Evolutionary conservation across 2,113 vertebrate genomes (phyloP).

Genomic region (Corythoichthys intestinalis): DNA sequence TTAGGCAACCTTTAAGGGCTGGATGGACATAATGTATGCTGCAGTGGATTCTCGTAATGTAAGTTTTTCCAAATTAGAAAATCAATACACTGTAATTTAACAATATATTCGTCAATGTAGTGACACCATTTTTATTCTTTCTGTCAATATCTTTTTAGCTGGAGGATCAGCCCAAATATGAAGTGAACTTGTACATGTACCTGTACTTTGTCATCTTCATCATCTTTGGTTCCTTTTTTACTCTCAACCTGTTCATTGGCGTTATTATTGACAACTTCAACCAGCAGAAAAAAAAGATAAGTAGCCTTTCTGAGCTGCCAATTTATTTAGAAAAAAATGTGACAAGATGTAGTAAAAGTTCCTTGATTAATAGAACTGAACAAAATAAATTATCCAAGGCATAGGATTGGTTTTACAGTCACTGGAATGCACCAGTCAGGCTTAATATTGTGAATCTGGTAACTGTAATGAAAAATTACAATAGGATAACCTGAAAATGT

Average conservation of each 20-base stretch:
- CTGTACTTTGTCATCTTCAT: constrained; percentile 98
- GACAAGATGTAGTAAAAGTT: background rate
- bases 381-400: background rate
- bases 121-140: background rate
- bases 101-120: background rate
- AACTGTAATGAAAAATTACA: background rate
- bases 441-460: background rate
- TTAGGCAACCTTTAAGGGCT: constrained; percentile 78
- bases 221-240: constrained; percentile 98
- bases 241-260: constrained; percentile 96
- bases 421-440: background rate
- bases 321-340: background rate
- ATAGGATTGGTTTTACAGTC: background rate
- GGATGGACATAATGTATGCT: constrained; percentile 80
- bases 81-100: background rate
- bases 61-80: constrained; percentile 26
- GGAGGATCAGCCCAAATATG: constrained; percentile 82
- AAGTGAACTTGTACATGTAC: constrained; percentile 91
- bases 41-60: constrained; percentile 74
- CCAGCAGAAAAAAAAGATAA: constrained; percentile 99
- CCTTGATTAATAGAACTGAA: background rate
- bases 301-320: constrained; percentile 57
- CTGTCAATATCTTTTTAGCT: constrained; percentile 54
- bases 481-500: background rate
- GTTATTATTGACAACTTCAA: constrained; percentile 99